phyloP scores from a whole-genome alignment of 2,888 invertebrate species.

The Galerucella nymphaeae region DNA sequence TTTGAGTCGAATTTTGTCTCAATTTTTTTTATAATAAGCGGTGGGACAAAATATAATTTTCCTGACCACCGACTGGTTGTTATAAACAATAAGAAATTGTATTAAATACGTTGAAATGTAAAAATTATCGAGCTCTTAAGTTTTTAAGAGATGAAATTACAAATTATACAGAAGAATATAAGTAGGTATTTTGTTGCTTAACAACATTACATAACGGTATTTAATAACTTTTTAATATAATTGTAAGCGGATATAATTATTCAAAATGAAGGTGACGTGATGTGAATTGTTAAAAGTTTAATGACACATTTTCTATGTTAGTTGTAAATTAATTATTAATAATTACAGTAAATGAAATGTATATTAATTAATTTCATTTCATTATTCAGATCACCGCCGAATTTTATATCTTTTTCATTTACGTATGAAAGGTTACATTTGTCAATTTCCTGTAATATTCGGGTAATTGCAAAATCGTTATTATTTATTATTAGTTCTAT shows the following conservation, averaged over 20 bases:
- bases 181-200: neutral
- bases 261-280: neutral
- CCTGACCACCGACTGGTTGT: too few relatives aligned
- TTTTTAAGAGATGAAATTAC: too few relatives aligned
- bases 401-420: slow-evolving; percentile 9
- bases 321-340: slow-evolving; percentile 8
- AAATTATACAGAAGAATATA: neutral
- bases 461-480: neutral
- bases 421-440: neutral
- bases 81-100: too few relatives aligned
- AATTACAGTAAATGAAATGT: slow-evolving; percentile 2
- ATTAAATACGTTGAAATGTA: too few relatives aligned
- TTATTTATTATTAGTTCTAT: too few relatives aligned
- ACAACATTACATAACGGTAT: neutral
- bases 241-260: slow-evolving; percentile 2
- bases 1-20: too few relatives aligned
- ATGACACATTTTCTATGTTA: neutral
- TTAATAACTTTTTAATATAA: neutral
- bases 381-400: slow-evolving; percentile 7
- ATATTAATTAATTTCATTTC: slow-evolving; percentile 7
- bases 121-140: too few relatives aligned
- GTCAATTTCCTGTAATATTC: slow-evolving; percentile 1
- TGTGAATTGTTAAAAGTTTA: slow-evolving; percentile 1
- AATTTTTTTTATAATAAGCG: too few relatives aligned
- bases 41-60: too few relatives aligned